phyloP scores from a whole-genome alignment of 1,140 invertebrate species.

The Arion vulgaris region DNA sequence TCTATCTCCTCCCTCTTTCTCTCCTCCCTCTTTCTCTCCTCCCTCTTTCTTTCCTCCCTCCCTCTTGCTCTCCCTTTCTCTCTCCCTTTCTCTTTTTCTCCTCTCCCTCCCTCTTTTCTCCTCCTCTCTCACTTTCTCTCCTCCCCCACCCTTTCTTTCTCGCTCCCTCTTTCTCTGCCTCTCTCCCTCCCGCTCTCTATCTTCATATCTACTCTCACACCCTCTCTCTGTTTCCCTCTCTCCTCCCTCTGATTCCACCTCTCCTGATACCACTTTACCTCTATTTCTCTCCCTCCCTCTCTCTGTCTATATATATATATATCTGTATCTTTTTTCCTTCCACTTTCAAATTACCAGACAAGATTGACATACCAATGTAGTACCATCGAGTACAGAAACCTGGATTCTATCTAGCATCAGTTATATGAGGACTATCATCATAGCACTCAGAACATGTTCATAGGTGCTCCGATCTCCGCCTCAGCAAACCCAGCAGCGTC shows the following conservation, averaged over 20 bases:
- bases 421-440: too few species aligned
- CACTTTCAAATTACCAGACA: too few species aligned
- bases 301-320: background rate
- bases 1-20: background rate
- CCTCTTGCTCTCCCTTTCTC: background rate
- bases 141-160: conserved; percentile 4
- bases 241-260: background rate
- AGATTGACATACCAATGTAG: too few species aligned
- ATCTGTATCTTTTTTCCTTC: background rate
- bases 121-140: background rate
- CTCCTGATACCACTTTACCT: background rate
- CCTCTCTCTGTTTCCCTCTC: background rate
- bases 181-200: background rate
- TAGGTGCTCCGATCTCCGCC: too few species aligned
- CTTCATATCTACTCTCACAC: background rate
- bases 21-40: background rate
- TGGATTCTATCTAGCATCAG: too few species aligned
- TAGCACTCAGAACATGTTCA: too few species aligned
- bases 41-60: background rate
- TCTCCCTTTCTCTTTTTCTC: background rate
- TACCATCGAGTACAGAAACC: too few species aligned
- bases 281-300: background rate
- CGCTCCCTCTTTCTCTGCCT: background rate
- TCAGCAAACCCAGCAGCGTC: too few species aligned
- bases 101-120: background rate